Conservation (phyloP, 2,113 vertebrate genomes). For the Hippocampus zosterae region DNA sequence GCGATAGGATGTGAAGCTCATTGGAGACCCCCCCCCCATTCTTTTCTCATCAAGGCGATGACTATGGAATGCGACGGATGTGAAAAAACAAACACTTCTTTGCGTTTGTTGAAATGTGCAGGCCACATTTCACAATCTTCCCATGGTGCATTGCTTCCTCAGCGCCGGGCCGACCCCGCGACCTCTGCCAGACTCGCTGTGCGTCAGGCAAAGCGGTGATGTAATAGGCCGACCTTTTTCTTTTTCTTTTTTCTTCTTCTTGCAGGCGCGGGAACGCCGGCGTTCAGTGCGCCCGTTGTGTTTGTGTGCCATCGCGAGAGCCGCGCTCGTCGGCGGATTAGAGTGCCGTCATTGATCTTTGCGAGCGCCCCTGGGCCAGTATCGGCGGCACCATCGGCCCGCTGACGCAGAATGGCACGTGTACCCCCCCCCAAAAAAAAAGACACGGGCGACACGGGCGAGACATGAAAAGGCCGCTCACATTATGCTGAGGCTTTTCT, state of each 20-base stretch:
- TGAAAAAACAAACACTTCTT: background rate
- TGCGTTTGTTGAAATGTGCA: background rate
- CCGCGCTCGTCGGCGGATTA: slow-evolving; percentile 38
- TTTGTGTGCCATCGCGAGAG: background rate
- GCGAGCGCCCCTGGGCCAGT: slow-evolving; percentile 22
- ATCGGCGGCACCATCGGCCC: slow-evolving; percentile 17
- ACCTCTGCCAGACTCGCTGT: slow-evolving; percentile 43
- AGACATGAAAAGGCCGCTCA: too few relatives aligned
- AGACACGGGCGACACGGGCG: too few relatives aligned
- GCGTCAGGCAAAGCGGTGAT: slow-evolving; percentile 24
- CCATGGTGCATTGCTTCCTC: slow-evolving; percentile 55
- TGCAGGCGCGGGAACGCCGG: background rate
- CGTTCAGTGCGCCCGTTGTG: background rate
- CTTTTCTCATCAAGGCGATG: too few relatives aligned
- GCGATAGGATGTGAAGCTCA: too few relatives aligned
- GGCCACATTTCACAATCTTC: slow-evolving; percentile 36
- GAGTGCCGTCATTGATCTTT: slow-evolving; percentile 28
- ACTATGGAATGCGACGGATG: background rate
- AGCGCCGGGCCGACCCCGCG: slow-evolving; percentile 9
- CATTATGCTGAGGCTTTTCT: background rate
- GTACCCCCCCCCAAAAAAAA: too few relatives aligned
- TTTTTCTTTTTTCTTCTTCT: background rate
- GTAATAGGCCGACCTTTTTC: slow-evolving; percentile 2
- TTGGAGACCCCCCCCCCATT: too few relatives aligned
- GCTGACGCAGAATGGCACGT: slow-evolving; percentile 9